Percentiles rank a stretch among this genome's conserved stretches.
Evolutionary conservation across 2,113 vertebrate species (phyloP).

Genomic region (Cryptomyrus ogoouensis): DNA sequence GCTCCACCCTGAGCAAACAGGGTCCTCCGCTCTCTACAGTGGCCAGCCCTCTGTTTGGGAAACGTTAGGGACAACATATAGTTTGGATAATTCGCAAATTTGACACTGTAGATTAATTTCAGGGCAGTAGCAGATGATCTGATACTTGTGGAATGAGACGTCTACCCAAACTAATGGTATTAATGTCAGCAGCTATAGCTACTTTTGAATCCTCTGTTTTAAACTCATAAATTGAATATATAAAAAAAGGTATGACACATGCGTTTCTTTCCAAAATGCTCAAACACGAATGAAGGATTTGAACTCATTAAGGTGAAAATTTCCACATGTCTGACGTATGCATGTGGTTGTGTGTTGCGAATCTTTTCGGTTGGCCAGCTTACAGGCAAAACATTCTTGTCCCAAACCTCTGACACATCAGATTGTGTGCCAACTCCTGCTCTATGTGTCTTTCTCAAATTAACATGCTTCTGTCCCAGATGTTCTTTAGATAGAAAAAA

Average conservation of each 20-base stretch:
- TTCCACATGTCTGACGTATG: background rate
- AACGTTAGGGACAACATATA: background rate
- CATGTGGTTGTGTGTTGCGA: background rate
- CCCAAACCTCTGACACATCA: background rate
- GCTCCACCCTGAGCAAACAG: slow-evolving; percentile 9
- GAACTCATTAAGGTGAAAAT: background rate
- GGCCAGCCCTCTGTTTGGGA: background rate
- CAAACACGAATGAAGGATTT: background rate
- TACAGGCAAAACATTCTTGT: background rate
- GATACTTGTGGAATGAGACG: background rate
- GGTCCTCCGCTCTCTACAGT: background rate
- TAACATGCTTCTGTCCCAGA: background rate
- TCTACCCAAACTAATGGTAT: background rate
- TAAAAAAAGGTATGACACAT: background rate
- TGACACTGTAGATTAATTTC: background rate
- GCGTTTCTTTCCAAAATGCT: background rate
- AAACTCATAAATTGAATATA: background rate
- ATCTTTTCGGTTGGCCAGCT: background rate
- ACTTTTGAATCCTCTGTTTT: background rate
- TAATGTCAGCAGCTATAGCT: background rate
- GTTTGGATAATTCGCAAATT: background rate
- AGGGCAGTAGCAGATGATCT: background rate
- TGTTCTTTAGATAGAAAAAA: background rate
- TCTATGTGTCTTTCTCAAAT: background rate
- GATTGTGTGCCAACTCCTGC: background rate